These are phyloP conservation scores for Choloepus hoffmanni DNA, from an alignment of 2,113 vertebrate genomes.

Conservation along the genomic window DNA sequence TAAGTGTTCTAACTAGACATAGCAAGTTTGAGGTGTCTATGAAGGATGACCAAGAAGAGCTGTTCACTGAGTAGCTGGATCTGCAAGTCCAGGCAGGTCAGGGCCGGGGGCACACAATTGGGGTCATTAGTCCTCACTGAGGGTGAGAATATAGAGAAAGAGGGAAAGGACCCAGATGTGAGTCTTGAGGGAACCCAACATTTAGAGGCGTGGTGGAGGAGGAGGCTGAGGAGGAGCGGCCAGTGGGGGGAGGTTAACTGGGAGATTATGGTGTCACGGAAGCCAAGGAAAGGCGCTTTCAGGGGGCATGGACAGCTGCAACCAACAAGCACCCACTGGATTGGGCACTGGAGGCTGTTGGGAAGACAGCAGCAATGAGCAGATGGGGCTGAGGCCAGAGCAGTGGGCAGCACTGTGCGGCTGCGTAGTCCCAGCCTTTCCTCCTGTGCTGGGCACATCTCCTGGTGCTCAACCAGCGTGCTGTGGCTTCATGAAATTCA, in stretches of 20 bases:
- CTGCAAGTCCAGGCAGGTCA: background rate
- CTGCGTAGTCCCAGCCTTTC: background rate
- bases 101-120: background rate
- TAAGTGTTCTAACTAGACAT: background rate
- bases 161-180: background rate
- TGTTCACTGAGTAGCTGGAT: background rate
- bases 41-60: background rate
- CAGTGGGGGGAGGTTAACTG: background rate
- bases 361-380: background rate
- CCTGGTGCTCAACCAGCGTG: fast-evolving
- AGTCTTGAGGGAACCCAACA: background rate
- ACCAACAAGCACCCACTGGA: background rate
- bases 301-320: background rate
- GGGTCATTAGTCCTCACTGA: background rate
- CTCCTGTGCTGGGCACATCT: background rate
- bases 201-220: background rate
- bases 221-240: background rate
- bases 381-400: background rate
- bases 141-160: background rate
- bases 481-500: too few species aligned
- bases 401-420: fast-evolving
- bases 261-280: background rate
- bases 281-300: background rate
- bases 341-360: background rate
- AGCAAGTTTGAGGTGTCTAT: background rate